Percentiles rank a stretch among this genome's conserved stretches.
Conservation (phyloP, 2,888 invertebrate species). For the Anodontia alba region DNA sequence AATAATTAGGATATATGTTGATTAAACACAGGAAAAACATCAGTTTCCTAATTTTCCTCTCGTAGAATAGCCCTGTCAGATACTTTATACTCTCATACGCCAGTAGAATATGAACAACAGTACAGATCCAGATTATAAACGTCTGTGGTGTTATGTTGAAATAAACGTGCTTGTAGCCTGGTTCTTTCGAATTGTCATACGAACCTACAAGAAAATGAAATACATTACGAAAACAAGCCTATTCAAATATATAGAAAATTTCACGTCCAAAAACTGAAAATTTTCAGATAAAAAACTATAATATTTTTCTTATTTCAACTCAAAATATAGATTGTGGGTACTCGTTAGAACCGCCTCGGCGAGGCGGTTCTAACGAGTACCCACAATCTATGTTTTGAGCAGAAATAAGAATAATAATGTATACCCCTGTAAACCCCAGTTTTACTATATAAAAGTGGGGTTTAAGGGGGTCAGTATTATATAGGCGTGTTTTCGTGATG, state of each 20-base stretch:
- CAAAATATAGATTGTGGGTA: too few relatives aligned
- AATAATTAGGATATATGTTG: constrained; percentile 76
- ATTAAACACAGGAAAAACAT: constrained; percentile 76
- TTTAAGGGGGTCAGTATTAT: too few relatives aligned
- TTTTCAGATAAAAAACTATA: too few relatives aligned
- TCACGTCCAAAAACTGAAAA: too few relatives aligned
- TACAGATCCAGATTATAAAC: constrained; percentile 77
- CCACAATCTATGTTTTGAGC: too few relatives aligned
- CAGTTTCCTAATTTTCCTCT: constrained; percentile 55
- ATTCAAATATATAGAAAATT: neutral
- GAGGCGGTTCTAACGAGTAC: too few relatives aligned
- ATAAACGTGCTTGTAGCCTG: constrained; percentile 81
- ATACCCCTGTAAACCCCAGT: too few relatives aligned
- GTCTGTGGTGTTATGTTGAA: constrained; percentile 79
- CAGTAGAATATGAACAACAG: constrained; percentile 71
- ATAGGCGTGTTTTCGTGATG: too few relatives aligned
- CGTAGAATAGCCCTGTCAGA: constrained; percentile 63
- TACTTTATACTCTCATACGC: constrained; percentile 78
- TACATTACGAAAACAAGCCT: neutral
- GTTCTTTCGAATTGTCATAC: constrained; percentile 78
- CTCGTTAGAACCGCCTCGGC: too few relatives aligned
- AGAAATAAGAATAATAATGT: too few relatives aligned
- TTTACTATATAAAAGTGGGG: too few relatives aligned
- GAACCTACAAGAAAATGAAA: constrained; percentile 63
- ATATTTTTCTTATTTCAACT: too few relatives aligned